A percentile compares a stretch with the other conserved stretches of the same genome.
phyloP scores from a whole-genome alignment of 37 sponge, comb jelly and placozoan genomes.

The Cladorhizidae sp. region DNA sequence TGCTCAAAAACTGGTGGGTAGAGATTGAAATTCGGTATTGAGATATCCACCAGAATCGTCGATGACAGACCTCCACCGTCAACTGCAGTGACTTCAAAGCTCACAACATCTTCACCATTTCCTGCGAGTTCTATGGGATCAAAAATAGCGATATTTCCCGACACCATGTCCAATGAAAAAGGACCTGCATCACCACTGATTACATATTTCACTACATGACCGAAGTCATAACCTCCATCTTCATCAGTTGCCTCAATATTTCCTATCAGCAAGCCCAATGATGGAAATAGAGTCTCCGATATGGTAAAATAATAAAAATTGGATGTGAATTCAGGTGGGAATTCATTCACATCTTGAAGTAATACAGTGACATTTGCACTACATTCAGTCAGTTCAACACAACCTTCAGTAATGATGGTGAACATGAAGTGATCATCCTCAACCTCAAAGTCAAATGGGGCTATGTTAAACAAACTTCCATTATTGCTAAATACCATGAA shows the following conservation, averaged over 20 bases:
- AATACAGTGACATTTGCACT: conserved; percentile 14
- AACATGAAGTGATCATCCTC: conserved; percentile 15
- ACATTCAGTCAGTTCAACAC: conserved; percentile 21
- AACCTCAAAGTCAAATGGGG: conserved; percentile 53
- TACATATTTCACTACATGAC: conserved; percentile 20
- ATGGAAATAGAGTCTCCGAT: conserved; percentile 5
- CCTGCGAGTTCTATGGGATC: conserved; percentile 17
- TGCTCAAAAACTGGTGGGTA: conserved; percentile 50
- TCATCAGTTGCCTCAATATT: conserved; percentile 38
- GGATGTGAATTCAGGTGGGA: conserved; percentile 33
- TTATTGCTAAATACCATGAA: conserved; percentile 18
- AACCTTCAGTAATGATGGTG: conserved; percentile 17
- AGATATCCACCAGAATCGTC: conserved; percentile 34
- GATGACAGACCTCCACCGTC: conserved; percentile 52
- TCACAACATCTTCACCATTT: conserved; percentile 10
- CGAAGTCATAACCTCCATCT: conserved; percentile 25
- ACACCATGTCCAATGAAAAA: conserved; percentile 20
- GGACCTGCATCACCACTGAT: conserved; percentile 41
- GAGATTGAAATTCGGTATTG: conserved; percentile 41
- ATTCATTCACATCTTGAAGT: conserved; percentile 51
- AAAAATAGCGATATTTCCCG: conserved; percentile 28
- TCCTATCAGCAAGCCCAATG: conserved; percentile 34
- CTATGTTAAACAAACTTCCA: conserved; percentile 34
- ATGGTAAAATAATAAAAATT: conserved; percentile 10
- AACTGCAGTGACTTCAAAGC: conserved; percentile 50